These are phyloP conservation scores for Macrosoma leucophasiata DNA, from an alignment of 2,888 invertebrate species.

Conservation along the genomic window DNA sequence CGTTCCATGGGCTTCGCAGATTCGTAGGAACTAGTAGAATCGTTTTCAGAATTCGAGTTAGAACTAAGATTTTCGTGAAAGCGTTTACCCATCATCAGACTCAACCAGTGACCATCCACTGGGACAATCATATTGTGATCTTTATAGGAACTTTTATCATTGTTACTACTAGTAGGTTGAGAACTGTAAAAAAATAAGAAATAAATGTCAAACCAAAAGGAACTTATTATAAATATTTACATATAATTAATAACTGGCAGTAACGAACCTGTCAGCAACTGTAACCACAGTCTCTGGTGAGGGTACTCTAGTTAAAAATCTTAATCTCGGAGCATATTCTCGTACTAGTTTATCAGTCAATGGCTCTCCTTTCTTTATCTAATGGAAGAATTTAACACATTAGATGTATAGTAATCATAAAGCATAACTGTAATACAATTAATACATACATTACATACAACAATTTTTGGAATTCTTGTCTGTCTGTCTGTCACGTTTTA, in stretches of 20 bases:
- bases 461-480: too few species aligned
- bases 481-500: too few species aligned
- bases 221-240: too few species aligned
- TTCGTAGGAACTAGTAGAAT: constrained; percentile 73
- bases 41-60: constrained; percentile 68
- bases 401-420: background rate
- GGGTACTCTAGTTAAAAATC: constrained; percentile 53
- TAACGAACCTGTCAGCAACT: constrained; percentile 52
- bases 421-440: too few species aligned
- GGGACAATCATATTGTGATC: constrained; percentile 68
- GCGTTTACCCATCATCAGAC: constrained; percentile 78
- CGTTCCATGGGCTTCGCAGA: constrained; percentile 54
- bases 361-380: constrained; percentile 60
- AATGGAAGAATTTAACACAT: constrained; percentile 14
- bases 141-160: constrained; percentile 68
- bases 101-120: constrained; percentile 75
- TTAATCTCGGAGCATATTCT: constrained; percentile 55
- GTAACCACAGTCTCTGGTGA: constrained; percentile 37
- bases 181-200: constrained; percentile 44
- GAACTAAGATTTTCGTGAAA: constrained; percentile 72
- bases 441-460: too few species aligned
- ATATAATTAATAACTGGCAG: background rate
- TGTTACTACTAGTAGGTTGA: constrained; percentile 68
- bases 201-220: constrained; percentile 3
- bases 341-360: constrained; percentile 57